Evolutionary conservation across 2,888 invertebrate genomes (phyloP).

Genomic region (Tachina fera): DNA sequence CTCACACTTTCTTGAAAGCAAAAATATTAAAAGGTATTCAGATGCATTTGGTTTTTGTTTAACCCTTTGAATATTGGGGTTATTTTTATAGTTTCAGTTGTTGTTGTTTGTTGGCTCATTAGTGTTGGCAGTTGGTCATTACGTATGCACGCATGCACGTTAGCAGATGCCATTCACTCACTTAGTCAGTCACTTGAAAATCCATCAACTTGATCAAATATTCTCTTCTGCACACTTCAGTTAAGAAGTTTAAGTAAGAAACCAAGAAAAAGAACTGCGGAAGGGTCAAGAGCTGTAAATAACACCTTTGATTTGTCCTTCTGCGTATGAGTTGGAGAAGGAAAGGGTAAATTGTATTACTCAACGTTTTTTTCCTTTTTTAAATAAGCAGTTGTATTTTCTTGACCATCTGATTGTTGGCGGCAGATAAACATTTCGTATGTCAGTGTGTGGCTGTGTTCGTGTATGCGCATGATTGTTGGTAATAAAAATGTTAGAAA

Average conservation of each 20-base stretch:
- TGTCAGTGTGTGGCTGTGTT: background rate
- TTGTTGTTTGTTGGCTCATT: constrained; percentile 63
- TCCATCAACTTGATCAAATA: constrained; percentile 42
- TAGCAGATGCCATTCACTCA: constrained; percentile 78
- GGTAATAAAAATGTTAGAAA: constrained; percentile 28
- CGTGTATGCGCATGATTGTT: constrained; percentile 16
- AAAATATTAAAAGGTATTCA: constrained; percentile 18
- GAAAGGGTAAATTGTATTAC: constrained; percentile 62
- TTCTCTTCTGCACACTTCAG: constrained; percentile 36
- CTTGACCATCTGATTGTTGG: constrained; percentile 68
- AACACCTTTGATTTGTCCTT: constrained; percentile 80
- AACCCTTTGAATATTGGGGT: constrained; percentile 17
- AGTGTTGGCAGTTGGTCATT: constrained; percentile 79
- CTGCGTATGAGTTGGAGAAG: constrained; percentile 30
- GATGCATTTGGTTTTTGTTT: constrained; percentile 31
- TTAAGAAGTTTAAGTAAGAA: constrained; percentile 6
- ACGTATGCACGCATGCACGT: constrained; percentile 76
- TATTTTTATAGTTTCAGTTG: background rate
- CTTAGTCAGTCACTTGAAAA: constrained; percentile 62
- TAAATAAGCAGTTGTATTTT: constrained; percentile 62
- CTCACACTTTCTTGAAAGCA: constrained; percentile 40
- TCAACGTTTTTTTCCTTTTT: constrained; percentile 14
- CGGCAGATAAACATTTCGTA: constrained; percentile 52
- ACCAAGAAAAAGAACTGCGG: constrained; percentile 59
- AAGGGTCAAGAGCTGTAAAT: constrained; percentile 78